Evolutionary conservation across 2,113 vertebrate genomes (phyloP).

Genomic region (Aythya baeri): DNA sequence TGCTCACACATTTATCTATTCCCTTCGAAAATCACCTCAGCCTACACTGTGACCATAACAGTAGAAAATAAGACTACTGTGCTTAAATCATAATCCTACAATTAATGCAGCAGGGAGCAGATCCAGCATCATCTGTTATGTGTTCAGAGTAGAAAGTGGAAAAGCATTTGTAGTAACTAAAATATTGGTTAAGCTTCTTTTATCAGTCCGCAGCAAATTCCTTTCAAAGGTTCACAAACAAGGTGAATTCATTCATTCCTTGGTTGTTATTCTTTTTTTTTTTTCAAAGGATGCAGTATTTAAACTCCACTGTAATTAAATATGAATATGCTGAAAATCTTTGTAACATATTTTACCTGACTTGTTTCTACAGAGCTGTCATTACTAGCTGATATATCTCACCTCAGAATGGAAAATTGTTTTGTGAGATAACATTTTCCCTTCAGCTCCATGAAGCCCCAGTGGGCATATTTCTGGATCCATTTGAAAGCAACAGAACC

Average conservation of each 20-base stretch:
- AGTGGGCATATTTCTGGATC: conserved; percentile 27
- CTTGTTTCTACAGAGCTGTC: background rate
- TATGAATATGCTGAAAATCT: background rate
- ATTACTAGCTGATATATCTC: background rate
- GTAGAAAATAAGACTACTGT: background rate
- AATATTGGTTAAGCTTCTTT: background rate
- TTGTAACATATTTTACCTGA: background rate
- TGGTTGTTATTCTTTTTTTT: background rate
- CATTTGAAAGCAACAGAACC: conserved; percentile 29
- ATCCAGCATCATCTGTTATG: conserved; percentile 6
- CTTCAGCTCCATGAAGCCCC: background rate
- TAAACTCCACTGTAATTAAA: background rate
- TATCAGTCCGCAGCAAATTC: background rate
- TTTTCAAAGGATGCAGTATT: background rate
- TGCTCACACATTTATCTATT: background rate
- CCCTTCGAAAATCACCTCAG: background rate
- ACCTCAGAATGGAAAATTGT: conserved; percentile 20
- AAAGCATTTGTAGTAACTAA: background rate
- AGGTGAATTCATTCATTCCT: background rate
- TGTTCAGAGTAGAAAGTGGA: background rate
- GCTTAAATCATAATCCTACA: background rate
- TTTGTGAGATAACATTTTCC: conserved; percentile 34
- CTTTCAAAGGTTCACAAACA: background rate
- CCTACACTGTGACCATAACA: background rate
- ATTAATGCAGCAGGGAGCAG: conserved; percentile 16